Evolutionary conservation across 2,113 vertebrate species (phyloP), one percentile per base, ranked within the genome.

Genomic region (Philantomba maxwellii): DNA sequence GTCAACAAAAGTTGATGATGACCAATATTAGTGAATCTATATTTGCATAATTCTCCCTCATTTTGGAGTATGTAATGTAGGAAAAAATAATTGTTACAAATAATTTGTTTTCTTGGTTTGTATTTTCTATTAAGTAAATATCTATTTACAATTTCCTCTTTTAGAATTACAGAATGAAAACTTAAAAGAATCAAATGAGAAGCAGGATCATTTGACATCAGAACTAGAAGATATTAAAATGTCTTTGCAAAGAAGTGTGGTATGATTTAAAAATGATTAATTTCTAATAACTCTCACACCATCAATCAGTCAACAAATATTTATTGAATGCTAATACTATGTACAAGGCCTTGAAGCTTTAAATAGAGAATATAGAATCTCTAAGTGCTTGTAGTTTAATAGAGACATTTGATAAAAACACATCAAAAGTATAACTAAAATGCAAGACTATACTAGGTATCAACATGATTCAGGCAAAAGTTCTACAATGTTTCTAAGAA

Each of bases 111-210:
- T 91, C 60, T 83, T 55, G 45, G 1, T 49, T 26, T 90, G 0
- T 70, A 88, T 98, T 93, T 86, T 87, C 25, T 87, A 84, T 51
- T 88, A 93, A 96, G 26, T 28, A 73, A 90, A 0, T 88, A 39
- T 83, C 7, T 97, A 87, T 89, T n/a, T 97, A 23, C 51, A 66
- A 96, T 70, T 97, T 98, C 95, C n/a, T 98, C 5, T 97, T 98
- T 98, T 95, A 99, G 99, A 98, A 98, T 97, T 98, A 88, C 98
- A 99, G 84, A 87, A 97, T 97, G 98, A 99, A 98, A 97, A 98
- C 64, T 97, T 99, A 77, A 98, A 98, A 97, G 98, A 98, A 77
- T 98, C 98, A 92, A 98, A 99, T 97, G 88, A 98, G 89, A 98
- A 98, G 94, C 98, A 98, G 77, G 95, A 99, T 77, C 92, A 85